A percentile compares a stretch with the other conserved stretches of the same genome.
Conservation (phyloP, 2,888 invertebrate species). For the Luperina testacea region DNA sequence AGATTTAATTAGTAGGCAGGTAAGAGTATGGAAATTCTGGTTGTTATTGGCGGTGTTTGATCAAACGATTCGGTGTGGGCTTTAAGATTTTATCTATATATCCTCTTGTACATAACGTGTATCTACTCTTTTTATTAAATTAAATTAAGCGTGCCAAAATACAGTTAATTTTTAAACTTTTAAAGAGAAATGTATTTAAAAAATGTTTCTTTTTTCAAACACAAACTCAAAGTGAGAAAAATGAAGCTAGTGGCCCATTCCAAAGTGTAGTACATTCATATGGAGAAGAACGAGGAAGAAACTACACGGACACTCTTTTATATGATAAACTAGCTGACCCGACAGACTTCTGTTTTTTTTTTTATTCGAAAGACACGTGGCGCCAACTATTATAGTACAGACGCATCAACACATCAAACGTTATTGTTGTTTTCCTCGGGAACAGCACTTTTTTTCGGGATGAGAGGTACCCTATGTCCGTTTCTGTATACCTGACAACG, state of each 20-base stretch:
- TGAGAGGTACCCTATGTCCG: no score
- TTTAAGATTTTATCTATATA: slow-evolving; percentile 10
- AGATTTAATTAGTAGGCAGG: slow-evolving; percentile 57
- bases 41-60: slow-evolving; percentile 20
- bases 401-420: no score
- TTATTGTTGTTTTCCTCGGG: no score
- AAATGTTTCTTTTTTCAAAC: neutral
- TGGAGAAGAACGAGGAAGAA: neutral
- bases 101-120: neutral
- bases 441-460: no score
- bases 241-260: neutral
- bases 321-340: neutral
- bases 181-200: neutral
- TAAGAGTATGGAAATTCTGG: slow-evolving; percentile 26
- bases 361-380: no score
- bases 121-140: neutral
- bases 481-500: no score
- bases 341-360: no score
- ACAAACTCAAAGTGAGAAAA: neutral
- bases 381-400: no score
- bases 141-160: neutral
- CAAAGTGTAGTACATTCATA: neutral
- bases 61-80: slow-evolving; percentile 9
- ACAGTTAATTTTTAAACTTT: neutral
- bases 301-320: neutral